Base-by-base conservation (phyloP, 1,140 invertebrate genomes). In the Drosophila malerkotliana region DNA sequence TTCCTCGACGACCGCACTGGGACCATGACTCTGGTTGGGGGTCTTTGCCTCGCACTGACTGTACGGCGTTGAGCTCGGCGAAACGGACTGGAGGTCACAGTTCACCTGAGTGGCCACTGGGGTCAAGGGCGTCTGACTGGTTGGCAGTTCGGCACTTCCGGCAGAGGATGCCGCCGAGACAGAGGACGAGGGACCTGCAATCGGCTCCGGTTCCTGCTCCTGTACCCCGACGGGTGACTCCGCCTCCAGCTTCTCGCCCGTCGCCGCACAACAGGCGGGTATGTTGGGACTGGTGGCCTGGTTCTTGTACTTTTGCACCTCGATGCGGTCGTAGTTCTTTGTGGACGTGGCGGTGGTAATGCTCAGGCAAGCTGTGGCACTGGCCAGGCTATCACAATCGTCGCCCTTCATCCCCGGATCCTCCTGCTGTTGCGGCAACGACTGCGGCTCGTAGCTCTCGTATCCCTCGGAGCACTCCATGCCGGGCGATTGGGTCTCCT, bases 241-340 rank as follows among this genome's bases (percentile, higher is more conserved):
- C 62, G 62, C 32, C 55, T 87, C 82, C 8, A 69, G 63, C 24
- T 79, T 77, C 57, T 88, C 77, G n/a, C 60, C 66, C 24, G 49
- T 14, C 41, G 41, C 58, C 2, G 72, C 78, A 87, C 82, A 87
- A 45, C 82, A 88, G 56, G 71, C 78, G 30, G 91, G 91, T 67
- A 92, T 91, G 32, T 92, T 92, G 32, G 91, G 91, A 85, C 91
- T 92, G 54, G 91, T 92, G 21, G 91, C 90, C 79, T 92, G 91
- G 57, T 92, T 90, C 63, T 91, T 92, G 53, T 90, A 91, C 73
- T 92, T 92, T 51, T 91, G 90, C 57, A 91, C 90, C 74, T 91
- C 90, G 28, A 91, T 91, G 54, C 90, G 90, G 55, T 91, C 90
- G 48, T 91, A 91, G 77, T 82, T 90, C 73, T 91, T 91, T 9